Percentiles rank a stretch among this genome's conserved stretches.
Conservation (phyloP, 2,797 vertebrate species). For the Xenentodon cancila region DNA sequence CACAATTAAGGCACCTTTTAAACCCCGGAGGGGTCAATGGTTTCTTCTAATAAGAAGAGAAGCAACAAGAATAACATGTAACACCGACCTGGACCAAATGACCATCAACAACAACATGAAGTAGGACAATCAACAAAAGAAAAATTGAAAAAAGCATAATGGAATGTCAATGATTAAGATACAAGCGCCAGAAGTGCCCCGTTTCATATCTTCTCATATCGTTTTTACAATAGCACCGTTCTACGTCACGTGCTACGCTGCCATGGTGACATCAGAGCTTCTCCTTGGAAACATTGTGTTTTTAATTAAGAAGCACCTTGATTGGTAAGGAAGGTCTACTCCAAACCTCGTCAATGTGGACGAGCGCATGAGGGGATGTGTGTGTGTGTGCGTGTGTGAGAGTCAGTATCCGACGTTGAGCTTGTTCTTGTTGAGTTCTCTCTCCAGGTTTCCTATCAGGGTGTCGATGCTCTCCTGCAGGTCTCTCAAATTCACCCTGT, state of each 20-base stretch:
- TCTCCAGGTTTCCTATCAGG: conserved; percentile 95
- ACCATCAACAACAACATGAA: conserved; percentile 26
- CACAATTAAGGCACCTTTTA: conserved; percentile 86
- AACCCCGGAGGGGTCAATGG: conserved; percentile 80
- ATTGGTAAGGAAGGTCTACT: conserved; percentile 23
- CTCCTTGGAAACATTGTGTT: conserved; percentile 47
- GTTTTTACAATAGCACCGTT: conserved; percentile 44
- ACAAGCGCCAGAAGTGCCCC: conserved; percentile 59
- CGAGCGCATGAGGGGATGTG: conserved; percentile 9
- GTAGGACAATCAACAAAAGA: conserved; percentile 33
- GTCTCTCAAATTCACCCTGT: conserved; percentile 92
- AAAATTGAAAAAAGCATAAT: conserved; percentile 37
- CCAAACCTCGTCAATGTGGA: conserved; percentile 13
- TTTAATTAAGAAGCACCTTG: conserved; percentile 55
- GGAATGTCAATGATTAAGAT: conserved; percentile 72
- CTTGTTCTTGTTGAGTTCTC: conserved; percentile 97
- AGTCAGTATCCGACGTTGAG: conserved; percentile 87
- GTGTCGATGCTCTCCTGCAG: conserved; percentile 98
- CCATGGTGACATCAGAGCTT: conserved; percentile 13
- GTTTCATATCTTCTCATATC: conserved; percentile 49
- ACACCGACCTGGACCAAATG: conserved; percentile 58
- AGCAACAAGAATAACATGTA: conserved; percentile 71
- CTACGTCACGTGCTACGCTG: background rate
- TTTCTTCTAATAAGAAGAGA: conserved; percentile 88
- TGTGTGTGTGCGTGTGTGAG: conserved; percentile 11